Conservation (phyloP, 2,113 vertebrate genomes). For the Lota lota region DNA sequence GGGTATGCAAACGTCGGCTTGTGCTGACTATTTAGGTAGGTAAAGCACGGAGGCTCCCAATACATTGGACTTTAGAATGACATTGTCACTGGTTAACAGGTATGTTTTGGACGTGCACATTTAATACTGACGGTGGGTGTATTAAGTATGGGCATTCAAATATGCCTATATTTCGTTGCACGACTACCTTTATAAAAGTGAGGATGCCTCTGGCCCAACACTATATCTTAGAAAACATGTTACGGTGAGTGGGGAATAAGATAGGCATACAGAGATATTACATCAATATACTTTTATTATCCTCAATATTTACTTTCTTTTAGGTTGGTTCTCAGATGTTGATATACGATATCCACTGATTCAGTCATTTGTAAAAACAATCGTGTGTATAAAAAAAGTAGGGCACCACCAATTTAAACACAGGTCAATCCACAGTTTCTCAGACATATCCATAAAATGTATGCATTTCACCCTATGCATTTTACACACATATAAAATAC, state of each 20-base stretch:
- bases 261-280: slow-evolving; percentile 43
- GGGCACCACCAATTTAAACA: slow-evolving; percentile 63
- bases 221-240: neutral
- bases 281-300: slow-evolving; percentile 74
- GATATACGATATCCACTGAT: slow-evolving; percentile 64
- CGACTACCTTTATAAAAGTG: too few relatives aligned
- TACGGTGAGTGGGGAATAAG: slow-evolving; percentile 3
- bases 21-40: too few relatives aligned
- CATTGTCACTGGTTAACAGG: too few relatives aligned
- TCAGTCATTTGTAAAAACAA: slow-evolving; percentile 78
- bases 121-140: too few relatives aligned
- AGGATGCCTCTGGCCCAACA: neutral
- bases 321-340: slow-evolving; percentile 56
- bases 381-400: slow-evolving; percentile 66
- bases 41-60: too few relatives aligned
- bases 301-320: slow-evolving; percentile 60
- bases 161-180: too few relatives aligned
- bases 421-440: slow-evolving; percentile 66
- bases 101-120: too few relatives aligned
- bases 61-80: too few relatives aligned
- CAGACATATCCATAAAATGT: slow-evolving; percentile 71
- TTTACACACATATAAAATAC: slow-evolving; percentile 74
- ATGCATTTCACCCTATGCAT: slow-evolving; percentile 62
- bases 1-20: too few relatives aligned
- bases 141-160: too few relatives aligned